Conservation (phyloP, 53 echinoderm and acorn worm species). For the Hippasteria phrygiana region DNA sequence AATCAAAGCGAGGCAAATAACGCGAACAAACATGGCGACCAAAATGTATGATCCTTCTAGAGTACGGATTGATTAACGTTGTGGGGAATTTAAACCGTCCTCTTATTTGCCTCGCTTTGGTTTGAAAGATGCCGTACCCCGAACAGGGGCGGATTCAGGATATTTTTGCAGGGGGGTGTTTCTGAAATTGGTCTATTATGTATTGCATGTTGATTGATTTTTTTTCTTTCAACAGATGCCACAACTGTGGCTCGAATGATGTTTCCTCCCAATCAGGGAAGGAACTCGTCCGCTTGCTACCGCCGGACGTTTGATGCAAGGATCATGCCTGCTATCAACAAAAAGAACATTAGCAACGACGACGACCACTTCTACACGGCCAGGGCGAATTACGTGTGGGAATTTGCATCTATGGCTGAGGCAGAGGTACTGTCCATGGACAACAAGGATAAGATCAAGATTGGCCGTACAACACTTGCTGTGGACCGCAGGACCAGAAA, state of each 20-base stretch:
- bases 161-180: neutral
- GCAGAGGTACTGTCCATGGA: neutral
- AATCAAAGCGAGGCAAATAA: too few relatives aligned
- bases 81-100: too few relatives aligned
- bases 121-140: too few relatives aligned
- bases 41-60: too few relatives aligned
- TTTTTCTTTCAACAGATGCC: neutral
- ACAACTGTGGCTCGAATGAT: conserved; percentile 2
- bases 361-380: conserved; percentile 10
- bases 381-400: neutral
- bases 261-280: neutral
- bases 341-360: neutral
- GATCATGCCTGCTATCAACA: neutral
- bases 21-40: too few relatives aligned
- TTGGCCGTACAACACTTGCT: conserved; percentile 38
- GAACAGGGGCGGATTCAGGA: neutral
- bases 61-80: too few relatives aligned
- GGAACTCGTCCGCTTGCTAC: neutral
- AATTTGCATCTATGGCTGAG: conserved; percentile 3
- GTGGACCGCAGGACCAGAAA: conserved; percentile 51
- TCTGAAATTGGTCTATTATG: neutral
- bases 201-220: neutral
- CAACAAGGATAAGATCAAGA: conserved; percentile 1
- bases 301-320: neutral
- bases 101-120: too few relatives aligned